Base-by-base conservation (phyloP, 2,888 invertebrate genomes). In the Cephus rjabovi region DNA sequence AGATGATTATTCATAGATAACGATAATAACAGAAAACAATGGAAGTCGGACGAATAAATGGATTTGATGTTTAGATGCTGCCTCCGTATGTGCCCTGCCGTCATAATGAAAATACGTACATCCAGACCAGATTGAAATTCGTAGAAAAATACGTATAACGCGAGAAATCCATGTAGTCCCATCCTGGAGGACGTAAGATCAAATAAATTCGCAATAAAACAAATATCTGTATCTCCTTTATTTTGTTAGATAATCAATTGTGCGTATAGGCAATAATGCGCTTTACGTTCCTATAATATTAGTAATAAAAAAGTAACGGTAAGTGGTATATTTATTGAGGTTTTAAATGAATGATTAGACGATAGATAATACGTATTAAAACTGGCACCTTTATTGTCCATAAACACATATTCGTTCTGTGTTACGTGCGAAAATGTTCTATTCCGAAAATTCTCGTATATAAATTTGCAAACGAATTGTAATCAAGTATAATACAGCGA, bases 21-120 rank as follows among this genome's bases (percentile, higher is more conserved):
- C 77, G 75, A 78, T 76, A 73, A 34, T 12, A 68, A 69, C 35
- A 70, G 31, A 77, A 37, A 74, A 70, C 68, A 83, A 84, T 83
- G 80, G 82, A 80, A 84, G 82, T 82, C 83, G 81, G 84, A 85
- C 79, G 84, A 88, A 88, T 87, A 86, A 87, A 87, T 86, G 86
- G 86, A 88, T 88, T 89, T 87, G 87, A 88, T 89, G 87, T 88
- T 88, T 86, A 88, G 86, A 86, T 80, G 83, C 84, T 87, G 88
- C 85, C 86, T 86, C 83, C 81, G 82, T 83, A 83, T 85, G 85
- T 86, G 83, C 82, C 85, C 85, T 83, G 79, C 81, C 82, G 80
- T 82, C 83, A 76, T 83, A 76, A 78, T 79, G 80, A 83, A 80
- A 70, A 83, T 82, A 81, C 12, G 34, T 71, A 71, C 56, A 56